Conservation (phyloP, 2,113 vertebrate species). For the Takifugu flavidus region DNA sequence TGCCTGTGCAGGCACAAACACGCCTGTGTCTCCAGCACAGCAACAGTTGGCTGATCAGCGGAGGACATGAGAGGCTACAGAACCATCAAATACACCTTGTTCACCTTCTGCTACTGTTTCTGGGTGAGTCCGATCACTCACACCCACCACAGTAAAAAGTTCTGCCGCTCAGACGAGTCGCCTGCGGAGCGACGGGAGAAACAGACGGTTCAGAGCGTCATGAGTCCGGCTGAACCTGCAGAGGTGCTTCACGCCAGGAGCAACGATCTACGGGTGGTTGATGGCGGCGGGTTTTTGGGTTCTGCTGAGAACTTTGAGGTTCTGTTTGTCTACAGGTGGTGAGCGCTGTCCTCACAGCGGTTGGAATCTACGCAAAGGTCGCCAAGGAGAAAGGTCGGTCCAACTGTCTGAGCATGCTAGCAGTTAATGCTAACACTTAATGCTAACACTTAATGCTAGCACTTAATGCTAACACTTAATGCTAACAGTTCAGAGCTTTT, state of each 20-base stretch:
- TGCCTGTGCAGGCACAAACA: too few species aligned
- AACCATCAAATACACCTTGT: slow-evolving; percentile 71
- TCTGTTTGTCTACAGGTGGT: slow-evolving; percentile 70
- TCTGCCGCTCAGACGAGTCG: too few species aligned
- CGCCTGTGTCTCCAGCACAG: neutral
- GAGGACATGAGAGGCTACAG: slow-evolving; percentile 62
- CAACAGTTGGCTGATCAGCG: neutral
- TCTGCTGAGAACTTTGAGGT: neutral
- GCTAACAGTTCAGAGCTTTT: neutral
- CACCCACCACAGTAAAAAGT: too few species aligned
- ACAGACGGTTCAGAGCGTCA: too few species aligned
- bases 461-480: neutral
- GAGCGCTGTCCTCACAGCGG: slow-evolving; percentile 73
- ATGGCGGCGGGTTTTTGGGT: neutral
- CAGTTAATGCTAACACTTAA: neutral
- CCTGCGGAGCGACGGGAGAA: too few species aligned
- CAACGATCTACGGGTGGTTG: too few species aligned
- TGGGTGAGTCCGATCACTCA: slow-evolving; percentile 67
- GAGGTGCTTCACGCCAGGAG: too few species aligned
- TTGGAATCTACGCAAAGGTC: slow-evolving; percentile 79
- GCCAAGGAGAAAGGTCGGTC: slow-evolving; percentile 76
- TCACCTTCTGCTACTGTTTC: slow-evolving; percentile 76
- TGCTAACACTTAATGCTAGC: neutral
- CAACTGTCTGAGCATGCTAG: too few species aligned
- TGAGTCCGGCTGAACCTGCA: too few species aligned